Evolutionary conservation across 2,797 vertebrate genomes (phyloP).

Genomic region (Varecia variegata): DNA sequence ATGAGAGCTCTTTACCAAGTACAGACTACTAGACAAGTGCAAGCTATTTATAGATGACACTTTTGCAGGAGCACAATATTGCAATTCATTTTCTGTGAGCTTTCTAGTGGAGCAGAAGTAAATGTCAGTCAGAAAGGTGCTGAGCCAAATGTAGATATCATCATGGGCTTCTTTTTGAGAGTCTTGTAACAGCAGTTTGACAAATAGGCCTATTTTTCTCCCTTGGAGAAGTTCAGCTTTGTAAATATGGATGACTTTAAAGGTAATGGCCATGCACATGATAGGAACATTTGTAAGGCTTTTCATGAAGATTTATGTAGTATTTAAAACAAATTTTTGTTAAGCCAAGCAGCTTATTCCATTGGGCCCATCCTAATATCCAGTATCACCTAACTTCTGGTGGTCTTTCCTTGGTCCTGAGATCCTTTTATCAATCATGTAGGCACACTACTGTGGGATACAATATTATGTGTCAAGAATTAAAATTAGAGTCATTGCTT

Average conservation of each 20-base stretch:
- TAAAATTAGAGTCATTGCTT: neutral
- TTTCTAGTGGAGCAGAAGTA: neutral
- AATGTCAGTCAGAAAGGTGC: neutral
- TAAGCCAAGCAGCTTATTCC: neutral
- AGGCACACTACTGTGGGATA: neutral
- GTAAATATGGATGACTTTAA: neutral
- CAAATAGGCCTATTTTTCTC: neutral
- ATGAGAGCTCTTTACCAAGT: neutral
- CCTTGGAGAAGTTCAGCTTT: neutral
- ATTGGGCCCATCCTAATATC: neutral
- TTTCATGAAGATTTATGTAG: neutral
- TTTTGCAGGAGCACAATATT: neutral
- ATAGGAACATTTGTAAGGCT: neutral
- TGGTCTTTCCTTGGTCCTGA: neutral
- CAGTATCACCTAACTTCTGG: neutral
- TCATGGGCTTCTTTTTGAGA: neutral
- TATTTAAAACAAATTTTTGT: constrained; percentile 31
- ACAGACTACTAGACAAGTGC: neutral
- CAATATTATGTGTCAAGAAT: neutral
- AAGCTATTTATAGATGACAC: neutral
- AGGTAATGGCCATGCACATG: neutral
- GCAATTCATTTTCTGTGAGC: neutral
- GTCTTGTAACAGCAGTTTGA: neutral
- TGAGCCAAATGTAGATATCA: neutral
- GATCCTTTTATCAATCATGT: neutral